Evolutionary conservation across 1,140 invertebrate species (phyloP), one percentile per base, ranked within the genome.

Genomic region (Cyclargus thomasi): DNA sequence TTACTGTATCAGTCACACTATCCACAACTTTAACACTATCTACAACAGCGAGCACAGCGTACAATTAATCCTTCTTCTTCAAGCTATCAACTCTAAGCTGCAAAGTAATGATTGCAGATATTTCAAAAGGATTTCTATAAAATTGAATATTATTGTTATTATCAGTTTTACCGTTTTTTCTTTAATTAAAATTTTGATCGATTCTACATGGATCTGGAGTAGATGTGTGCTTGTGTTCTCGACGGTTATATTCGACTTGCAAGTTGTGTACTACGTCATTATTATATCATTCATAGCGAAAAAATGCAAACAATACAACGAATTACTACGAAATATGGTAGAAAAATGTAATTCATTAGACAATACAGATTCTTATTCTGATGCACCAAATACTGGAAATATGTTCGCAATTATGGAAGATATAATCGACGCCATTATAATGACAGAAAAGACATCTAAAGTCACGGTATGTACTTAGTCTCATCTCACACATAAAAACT

Each of bases 221-320:
- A 36, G 68, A 47, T 53, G 55, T 35, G 16, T 65, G n/a, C 64
- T 72, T 5, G 11, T 69, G n/a, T 69, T 69, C 18, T 59, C 67
- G 14, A 72, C 67, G 6, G n/a, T 67, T 23, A 55, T 69, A 0
- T 72, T 65, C 23, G 71, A 72, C 20, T 11, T 72, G 11, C 67
- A 72, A 35, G 23, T 67, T 11, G 53, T 72, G 2, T 67, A 72
- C 29, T 35, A 36, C 1, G 29, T 64, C 0, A 53, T 64, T 11
- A 22, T 72, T 17, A 59, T 69, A 22, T 63, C 53, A 0, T 64
- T 63, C 64, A 16, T 72, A 55, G 53, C 67, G 8, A 63, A 53
- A 14, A 69, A 72, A 67, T 18, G 7, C 8, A 68, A 64, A 20
- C 57, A 64, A 4, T 20, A 35, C 29, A 36, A 53, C 35, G 63